Evolutionary conservation across 2,113 vertebrate species (phyloP).

Genomic region (Numida meleagris): DNA sequence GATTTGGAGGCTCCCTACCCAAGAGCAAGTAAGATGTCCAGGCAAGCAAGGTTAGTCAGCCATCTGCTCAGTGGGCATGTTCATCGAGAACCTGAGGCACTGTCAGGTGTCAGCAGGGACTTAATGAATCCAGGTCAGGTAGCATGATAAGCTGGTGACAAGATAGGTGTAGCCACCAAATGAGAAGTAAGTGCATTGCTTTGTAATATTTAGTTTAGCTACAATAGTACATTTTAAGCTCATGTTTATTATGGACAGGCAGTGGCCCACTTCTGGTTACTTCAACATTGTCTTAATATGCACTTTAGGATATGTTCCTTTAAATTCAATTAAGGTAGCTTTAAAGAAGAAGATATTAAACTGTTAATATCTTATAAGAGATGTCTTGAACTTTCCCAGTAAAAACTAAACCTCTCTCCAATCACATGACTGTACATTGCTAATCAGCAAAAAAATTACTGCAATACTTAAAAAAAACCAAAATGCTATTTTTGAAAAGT

Average conservation of each 20-base stretch:
- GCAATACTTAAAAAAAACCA: background rate
- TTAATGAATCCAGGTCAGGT: background rate
- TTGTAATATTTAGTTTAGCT: background rate
- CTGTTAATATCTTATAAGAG: background rate
- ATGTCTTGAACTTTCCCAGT: background rate
- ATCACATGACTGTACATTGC: background rate
- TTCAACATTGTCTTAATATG: background rate
- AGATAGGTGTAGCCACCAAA: background rate
- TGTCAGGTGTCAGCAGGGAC: background rate
- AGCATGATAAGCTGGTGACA: background rate
- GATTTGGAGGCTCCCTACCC: background rate
- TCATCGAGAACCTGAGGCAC: background rate
- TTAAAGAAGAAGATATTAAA: background rate
- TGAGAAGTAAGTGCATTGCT: background rate
- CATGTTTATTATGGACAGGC: background rate
- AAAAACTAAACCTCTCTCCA: background rate
- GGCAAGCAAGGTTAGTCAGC: background rate
- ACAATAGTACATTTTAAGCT: background rate
- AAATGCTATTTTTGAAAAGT: background rate
- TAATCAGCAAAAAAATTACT: background rate
- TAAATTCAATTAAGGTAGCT: background rate
- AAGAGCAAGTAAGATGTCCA: background rate
- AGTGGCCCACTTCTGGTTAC: background rate
- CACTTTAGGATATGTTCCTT: background rate
- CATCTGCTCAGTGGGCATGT: background rate